These are phyloP conservation scores for Diadumene lineata DNA, from an alignment of 92 coral and sea anemone species.

Conservation along the genomic window DNA sequence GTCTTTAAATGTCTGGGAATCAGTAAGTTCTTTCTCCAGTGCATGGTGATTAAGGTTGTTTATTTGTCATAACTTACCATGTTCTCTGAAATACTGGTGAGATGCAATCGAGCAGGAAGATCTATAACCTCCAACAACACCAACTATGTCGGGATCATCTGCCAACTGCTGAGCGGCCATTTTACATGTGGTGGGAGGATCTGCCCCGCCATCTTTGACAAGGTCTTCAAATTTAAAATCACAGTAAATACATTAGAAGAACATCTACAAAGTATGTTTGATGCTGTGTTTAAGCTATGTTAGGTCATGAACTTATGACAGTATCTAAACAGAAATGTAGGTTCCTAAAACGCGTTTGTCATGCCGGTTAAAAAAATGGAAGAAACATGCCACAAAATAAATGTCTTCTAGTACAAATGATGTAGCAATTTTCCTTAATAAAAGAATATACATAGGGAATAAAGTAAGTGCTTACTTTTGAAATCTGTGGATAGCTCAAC, in stretches of 20 bases:
- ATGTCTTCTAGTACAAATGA: no score
- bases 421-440: no score
- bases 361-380: not conserved
- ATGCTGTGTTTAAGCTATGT: not conserved
- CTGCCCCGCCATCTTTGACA: slow-evolving; percentile 91
- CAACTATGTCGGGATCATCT: slow-evolving; percentile 88
- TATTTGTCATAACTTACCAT: no score
- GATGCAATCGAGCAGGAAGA: slow-evolving; percentile 93
- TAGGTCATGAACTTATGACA: slow-evolving; percentile 11
- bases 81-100: slow-evolving; percentile 90
- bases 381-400: no score
- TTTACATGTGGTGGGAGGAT: slow-evolving; percentile 77
- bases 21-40: no score
- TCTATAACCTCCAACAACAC: slow-evolving; percentile 93
- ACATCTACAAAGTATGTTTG: not conserved
- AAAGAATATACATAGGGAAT: not conserved
- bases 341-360: not conserved
- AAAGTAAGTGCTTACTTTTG: slow-evolving; percentile 56
- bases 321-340: no score
- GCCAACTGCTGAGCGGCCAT: slow-evolving; percentile 93
- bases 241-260: not conserved
- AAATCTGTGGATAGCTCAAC: slow-evolving; percentile 81
- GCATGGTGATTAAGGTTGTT: no score
- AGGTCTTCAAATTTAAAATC: slow-evolving; percentile 45
- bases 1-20: no score